Conservation (phyloP, 2,888 invertebrate species). For the Salpingus planirostris region DNA sequence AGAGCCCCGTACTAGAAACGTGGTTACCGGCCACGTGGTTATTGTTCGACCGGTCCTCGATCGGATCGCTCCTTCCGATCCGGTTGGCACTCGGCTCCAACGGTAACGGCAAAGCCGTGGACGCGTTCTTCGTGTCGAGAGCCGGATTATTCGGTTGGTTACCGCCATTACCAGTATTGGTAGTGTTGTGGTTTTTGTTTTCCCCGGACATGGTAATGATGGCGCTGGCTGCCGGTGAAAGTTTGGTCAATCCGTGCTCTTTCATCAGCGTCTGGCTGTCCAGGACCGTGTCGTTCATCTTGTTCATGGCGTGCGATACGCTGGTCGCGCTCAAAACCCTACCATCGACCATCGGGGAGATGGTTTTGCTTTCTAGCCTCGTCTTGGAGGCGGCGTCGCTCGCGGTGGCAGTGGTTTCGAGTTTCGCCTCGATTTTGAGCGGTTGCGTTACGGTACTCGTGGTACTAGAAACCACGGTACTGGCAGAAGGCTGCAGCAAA, state of each 20-base stretch:
- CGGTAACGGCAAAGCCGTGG: slow-evolving; percentile 21
- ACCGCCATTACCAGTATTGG: too few species aligned
- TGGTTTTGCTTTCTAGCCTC: slow-evolving; percentile 9
- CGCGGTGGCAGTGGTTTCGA: slow-evolving; percentile 16
- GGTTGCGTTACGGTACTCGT: slow-evolving; percentile 39
- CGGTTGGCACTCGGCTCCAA: slow-evolving; percentile 2
- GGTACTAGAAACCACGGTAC: slow-evolving; percentile 37
- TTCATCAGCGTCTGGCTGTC: slow-evolving; percentile 38
- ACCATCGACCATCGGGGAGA: slow-evolving; percentile 33
- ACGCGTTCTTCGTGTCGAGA: slow-evolving; percentile 22
- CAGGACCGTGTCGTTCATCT: slow-evolving; percentile 40
- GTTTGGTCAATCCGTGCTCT: slow-evolving; percentile 29
- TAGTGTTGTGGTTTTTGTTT: slow-evolving; percentile 7
- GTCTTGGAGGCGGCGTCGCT: slow-evolving; percentile 1
- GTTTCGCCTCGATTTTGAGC: slow-evolving; percentile 36
- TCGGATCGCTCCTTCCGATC: not conserved
- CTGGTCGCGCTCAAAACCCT: slow-evolving; percentile 37
- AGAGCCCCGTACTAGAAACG: slow-evolving; percentile 23
- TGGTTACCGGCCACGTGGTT: slow-evolving; percentile 4
- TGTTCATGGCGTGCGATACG: slow-evolving; percentile 39
- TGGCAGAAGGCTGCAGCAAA: slow-evolving; percentile 26
- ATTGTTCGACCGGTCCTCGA: not conserved
- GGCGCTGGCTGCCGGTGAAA: slow-evolving; percentile 24
- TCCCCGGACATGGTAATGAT: slow-evolving; percentile 22
- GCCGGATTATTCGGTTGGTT: too few species aligned